These are phyloP conservation scores for Corythaeola cristata DNA, from an alignment of 2,113 vertebrate species.

Conservation along the genomic window DNA sequence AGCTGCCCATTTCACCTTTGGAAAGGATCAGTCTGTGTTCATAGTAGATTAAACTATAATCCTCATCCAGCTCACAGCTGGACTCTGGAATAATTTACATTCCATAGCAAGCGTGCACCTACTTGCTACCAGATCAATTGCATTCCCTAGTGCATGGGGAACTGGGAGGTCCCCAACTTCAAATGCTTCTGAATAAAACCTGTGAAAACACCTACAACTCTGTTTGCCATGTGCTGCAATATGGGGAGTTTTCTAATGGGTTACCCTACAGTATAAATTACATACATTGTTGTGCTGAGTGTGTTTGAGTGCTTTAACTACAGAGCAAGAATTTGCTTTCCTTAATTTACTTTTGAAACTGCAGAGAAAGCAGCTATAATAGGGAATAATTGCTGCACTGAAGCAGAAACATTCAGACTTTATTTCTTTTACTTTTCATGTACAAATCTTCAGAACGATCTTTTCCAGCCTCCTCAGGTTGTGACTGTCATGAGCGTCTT, in stretches of 20 bases:
- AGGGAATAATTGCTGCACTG: neutral
- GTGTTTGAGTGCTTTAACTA: neutral
- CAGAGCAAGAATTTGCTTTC: neutral
- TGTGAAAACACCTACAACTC: neutral
- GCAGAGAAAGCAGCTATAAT: neutral
- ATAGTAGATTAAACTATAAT: neutral
- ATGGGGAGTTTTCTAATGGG: neutral
- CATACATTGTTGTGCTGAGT: neutral
- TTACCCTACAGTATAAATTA: neutral
- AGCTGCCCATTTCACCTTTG: neutral
- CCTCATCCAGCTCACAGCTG: neutral
- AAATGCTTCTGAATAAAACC: neutral
- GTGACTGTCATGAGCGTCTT: neutral
- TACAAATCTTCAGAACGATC: neutral
- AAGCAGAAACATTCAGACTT: neutral
- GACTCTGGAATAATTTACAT: neutral
- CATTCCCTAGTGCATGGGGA: neutral
- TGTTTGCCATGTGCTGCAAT: neutral
- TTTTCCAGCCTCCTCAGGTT: neutral
- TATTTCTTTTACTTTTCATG: neutral
- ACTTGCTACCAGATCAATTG: neutral
- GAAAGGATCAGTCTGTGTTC: neutral
- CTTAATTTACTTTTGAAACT: neutral
- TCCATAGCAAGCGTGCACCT: neutral
- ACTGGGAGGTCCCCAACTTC: neutral